Evolutionary conservation across 2,113 vertebrate genomes (phyloP), one percentile per base, ranked within the genome.

Genomic region (Phalacrocorax carbo): DNA sequence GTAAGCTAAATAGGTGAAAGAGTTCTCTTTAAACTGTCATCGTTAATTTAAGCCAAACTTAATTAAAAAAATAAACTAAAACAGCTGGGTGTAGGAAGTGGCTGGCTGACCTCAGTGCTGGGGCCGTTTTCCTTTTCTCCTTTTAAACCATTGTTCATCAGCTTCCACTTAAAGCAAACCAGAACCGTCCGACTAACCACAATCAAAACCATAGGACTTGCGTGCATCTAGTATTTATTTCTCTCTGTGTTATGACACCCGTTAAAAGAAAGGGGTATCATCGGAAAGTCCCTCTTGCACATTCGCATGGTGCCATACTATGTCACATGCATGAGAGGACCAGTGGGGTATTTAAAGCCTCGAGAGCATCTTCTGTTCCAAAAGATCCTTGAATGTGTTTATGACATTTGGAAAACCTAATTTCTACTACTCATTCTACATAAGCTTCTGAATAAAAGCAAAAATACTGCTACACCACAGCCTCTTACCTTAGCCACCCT

Each of bases 31-130:
- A 96, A 97, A 88, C 94, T 97, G 96, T 96, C 96, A 95, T 83
- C 86, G 81, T 97, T 96, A 96, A 96, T 97, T 96, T 97, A 97
- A 95, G 82, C 84, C 93, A 88, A 97, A 91, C 88, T 91, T 92
- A 96, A 97, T 97, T 96, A 92, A 95, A 97, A 97, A 96, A 94
- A 91, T 94, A 97, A 97, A 96, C 88, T 44, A 93, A 95, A 97
- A 44, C 97, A 97, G 95, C 94, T 96, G 97, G 93, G 80, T 93
- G 87, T 96, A 95, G 94, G 96, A 97, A 97, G 94, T 95, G 80
- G 73, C 54, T 90, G 61, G 46, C 85, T 97, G 95, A 97, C 95
- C 94, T 97, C 90, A 81, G 86, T n/a, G 61, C 81, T 89, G 80
- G 72, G 93, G 66, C 80, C 2, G 21, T 91, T 97, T 94, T 90